Evolutionary conservation across 2,113 vertebrate genomes (phyloP), one percentile per base, ranked within the genome.

Genomic region (Myrmecobius fasciatus): DNA sequence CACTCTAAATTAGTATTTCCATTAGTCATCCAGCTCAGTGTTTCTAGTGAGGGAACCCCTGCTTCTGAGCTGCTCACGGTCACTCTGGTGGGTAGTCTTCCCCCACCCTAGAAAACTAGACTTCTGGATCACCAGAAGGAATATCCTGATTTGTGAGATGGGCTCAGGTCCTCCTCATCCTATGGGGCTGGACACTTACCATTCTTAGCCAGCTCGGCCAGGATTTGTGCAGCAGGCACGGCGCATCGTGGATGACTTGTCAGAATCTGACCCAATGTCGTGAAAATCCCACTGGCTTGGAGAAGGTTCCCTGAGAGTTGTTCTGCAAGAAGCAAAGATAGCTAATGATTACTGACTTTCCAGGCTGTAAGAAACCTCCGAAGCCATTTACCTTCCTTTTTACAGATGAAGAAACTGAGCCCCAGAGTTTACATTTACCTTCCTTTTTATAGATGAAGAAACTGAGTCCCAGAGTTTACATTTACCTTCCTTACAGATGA

Each of bases 191-290:
- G n/a, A 20, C 67, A 24, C 67, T 83, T 96, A 99, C 99, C 99
- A 92, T 99, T 99, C 94, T 99, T 98, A 88, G 99, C 98, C 97
- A 99, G 98, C 97, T 99, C 99, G 75, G 99, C 99, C 88, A 99
- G 98, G 96, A 99, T 97, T 83, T 99, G 98, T 11, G 99, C 98
- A 95, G 99, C 98, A 97, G 98, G 98, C 91, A 98, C 97, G 91
- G 98, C 98, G 28, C 99, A 98, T 3, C 25, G 94, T 96, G 98
- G 98, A 7, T 98, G 99, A 53, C 96, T 97, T 96, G 97, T 98
- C 53, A 99, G 97, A 89, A 98, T 94, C 97, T 98, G 98, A 90
- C 98, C 98, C 96, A 99, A 91, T 0, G 96, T 96, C 89, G 98
- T 98, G 36, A 99, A 98, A 95, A 99, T 98, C 52, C 98, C 98